These are phyloP conservation scores for Muscina levida DNA, from an alignment of 2,888 invertebrate species.

Conservation along the genomic window DNA sequence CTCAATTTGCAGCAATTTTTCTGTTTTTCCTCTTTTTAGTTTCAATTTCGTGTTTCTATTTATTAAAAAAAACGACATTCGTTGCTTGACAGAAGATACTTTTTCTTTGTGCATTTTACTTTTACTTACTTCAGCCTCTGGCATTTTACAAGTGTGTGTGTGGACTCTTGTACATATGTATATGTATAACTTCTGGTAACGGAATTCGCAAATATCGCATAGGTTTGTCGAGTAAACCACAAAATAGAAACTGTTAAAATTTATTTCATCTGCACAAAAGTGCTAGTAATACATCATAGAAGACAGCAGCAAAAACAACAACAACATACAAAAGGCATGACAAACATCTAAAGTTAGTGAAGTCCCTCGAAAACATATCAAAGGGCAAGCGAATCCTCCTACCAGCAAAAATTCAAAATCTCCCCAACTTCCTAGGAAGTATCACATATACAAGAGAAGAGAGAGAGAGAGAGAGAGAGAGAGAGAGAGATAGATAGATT, in stretches of 20 bases:
- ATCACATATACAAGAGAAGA: no score
- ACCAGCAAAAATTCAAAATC: background rate
- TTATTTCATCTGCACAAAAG: slow-evolving; percentile 53
- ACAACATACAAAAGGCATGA: no score
- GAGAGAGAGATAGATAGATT: no score
- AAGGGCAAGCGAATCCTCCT: slow-evolving; percentile 18
- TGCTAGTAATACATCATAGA: slow-evolving; percentile 57
- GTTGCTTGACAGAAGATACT: slow-evolving; percentile 47
- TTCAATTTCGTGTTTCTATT: background rate
- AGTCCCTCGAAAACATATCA: background rate
- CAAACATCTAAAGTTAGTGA: slow-evolving; percentile 14
- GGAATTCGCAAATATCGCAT: background rate
- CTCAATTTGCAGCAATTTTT: no score
- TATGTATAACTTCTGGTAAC: no score
- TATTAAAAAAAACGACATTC: slow-evolving; percentile 31
- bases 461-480: no score
- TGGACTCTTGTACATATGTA: background rate
- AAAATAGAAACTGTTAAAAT: slow-evolving; percentile 51
- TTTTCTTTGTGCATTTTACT: slow-evolving; percentile 7
- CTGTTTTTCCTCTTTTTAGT: background rate
- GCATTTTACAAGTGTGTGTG: no score
- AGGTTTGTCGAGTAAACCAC: slow-evolving; percentile 30
- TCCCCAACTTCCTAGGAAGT: no score
- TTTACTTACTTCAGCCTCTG: background rate
- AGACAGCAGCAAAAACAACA: background rate